These are phyloP conservation scores for Castor canadensis DNA, from an alignment of 2,113 vertebrate genomes.

Conservation along the genomic window DNA sequence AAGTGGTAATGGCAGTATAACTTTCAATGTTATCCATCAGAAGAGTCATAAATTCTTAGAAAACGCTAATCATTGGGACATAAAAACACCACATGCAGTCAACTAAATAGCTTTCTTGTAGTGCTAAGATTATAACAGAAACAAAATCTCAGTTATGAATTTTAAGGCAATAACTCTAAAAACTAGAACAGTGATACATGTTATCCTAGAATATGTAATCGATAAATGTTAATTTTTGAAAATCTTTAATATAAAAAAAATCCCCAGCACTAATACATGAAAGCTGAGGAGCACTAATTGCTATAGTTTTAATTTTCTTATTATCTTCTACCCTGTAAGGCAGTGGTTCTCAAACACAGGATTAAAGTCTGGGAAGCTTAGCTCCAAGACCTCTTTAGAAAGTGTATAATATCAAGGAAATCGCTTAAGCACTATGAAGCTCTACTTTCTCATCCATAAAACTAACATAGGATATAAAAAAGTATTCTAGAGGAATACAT, in stretches of 20 bases:
- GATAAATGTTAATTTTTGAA: not conserved
- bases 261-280: not conserved
- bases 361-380: not conserved
- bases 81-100: not conserved
- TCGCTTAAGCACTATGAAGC: not conserved
- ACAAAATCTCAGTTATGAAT: not conserved
- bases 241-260: conserved; percentile 8
- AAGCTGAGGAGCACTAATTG: not conserved
- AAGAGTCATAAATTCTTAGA: not conserved
- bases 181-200: not conserved
- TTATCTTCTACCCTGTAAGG: not conserved
- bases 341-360: not conserved
- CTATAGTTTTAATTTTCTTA: not conserved
- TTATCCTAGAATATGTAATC: not conserved
- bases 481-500: not conserved
- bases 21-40: not conserved
- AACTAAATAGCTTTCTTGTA: not conserved
- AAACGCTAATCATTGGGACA: not conserved
- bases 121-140: not conserved
- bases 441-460: not conserved
- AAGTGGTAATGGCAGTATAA: not conserved
- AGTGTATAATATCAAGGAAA: not conserved
- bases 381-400: not conserved
- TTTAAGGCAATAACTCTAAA: conserved; percentile 12
- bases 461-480: not conserved